Evolutionary conservation across 2,888 invertebrate genomes (phyloP), one percentile per base, ranked within the genome.

Genomic region (Muschampia plurimacula): DNA sequence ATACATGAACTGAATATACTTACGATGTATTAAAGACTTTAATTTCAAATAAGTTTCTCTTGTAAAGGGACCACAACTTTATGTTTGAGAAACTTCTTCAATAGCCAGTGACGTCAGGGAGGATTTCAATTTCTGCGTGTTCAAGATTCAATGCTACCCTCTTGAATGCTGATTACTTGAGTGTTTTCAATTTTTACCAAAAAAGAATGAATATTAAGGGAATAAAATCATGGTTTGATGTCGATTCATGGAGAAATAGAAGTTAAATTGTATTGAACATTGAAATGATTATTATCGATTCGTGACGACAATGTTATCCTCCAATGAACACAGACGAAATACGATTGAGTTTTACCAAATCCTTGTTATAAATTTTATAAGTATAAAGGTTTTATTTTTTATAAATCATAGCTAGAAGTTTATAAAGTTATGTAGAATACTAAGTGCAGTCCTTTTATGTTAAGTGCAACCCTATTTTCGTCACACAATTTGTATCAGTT

Each of bases 51-150:
- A 36, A 6, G 49, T 36, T 5, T 15, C 39, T 7, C 69, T 28
- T 1, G 10, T n/a, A 63, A 10, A 32, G 8, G 32, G 63, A 63
- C 12, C 63, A n/a, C 2, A 41, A 28, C 63, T 41, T 69, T 69
- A 63, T 69, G 55, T 69, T 69, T 63, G 63, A 69, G 55, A 28
- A 63, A 69, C 55, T 69, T 55, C 63, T 63, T 63, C 69, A 69
- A 57, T 57, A 57, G 57, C 57, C 57, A 12, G 57, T 57, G 57
- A 57, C 57, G 57, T 57, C 57, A 57, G 57, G 22, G 8, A 52
- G 63, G 69, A 69, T 69, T 69, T 63, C 69, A 69, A 69, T 63
- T 69, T 69, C 69, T 69, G 69, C 63, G 63, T 57, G 57, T 52
- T 69, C 52, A 55, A 69, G 52, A 69, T 69, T 69, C 63, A 69